Evolutionary conservation across 2,797 vertebrate species (phyloP).

Genomic region (Otolemur crassicaudatus): DNA sequence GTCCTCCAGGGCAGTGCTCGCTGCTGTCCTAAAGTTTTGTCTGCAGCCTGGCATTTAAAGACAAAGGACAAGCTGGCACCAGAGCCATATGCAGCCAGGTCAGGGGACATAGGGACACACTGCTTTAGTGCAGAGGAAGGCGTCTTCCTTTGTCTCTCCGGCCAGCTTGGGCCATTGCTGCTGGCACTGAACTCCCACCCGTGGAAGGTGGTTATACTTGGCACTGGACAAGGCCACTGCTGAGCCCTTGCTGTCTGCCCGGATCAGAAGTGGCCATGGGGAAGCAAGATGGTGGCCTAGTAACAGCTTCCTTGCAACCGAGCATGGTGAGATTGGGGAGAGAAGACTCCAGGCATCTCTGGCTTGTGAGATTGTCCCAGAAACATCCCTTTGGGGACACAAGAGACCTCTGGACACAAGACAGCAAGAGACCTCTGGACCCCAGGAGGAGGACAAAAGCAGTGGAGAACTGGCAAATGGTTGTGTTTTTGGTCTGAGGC

Average conservation of each 20-base stretch:
- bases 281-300: too few relatives aligned
- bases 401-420: too few relatives aligned
- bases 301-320: too few relatives aligned
- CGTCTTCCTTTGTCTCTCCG: background rate
- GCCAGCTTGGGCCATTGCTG: fast-evolving
- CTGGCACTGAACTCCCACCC: too few relatives aligned
- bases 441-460: too few relatives aligned
- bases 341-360: too few relatives aligned
- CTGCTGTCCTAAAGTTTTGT: fast-evolving
- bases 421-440: too few relatives aligned
- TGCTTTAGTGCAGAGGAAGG: background rate
- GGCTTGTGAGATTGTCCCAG: too few relatives aligned
- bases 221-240: background rate
- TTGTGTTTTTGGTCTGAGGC: too few relatives aligned
- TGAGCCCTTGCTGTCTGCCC: background rate
- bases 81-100: background rate
- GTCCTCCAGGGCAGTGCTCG: background rate
- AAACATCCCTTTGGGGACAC: too few relatives aligned
- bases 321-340: too few relatives aligned
- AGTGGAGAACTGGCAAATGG: too few relatives aligned
- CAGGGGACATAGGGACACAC: background rate
- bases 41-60: background rate
- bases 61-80: background rate
- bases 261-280: background rate
- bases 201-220: background rate